Evolutionary conservation across 1,140 invertebrate genomes (phyloP).

Genomic region (Bombus consobrinus): DNA sequence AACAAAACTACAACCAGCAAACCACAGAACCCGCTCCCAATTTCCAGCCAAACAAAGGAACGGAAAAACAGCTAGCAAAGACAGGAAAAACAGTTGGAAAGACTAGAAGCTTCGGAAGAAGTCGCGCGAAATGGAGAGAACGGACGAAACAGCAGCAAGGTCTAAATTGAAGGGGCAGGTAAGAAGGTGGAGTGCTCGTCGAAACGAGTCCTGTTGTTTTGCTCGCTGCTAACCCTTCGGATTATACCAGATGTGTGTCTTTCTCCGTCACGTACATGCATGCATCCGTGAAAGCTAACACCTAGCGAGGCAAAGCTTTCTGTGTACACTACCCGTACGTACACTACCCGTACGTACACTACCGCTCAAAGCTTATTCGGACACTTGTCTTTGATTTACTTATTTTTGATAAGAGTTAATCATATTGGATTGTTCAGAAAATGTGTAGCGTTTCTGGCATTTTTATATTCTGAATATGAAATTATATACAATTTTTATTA

Average conservation of each 20-base stretch:
- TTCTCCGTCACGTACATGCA: not conserved
- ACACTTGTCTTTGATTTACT: not conserved
- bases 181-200: constrained; percentile 20
- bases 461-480: no score
- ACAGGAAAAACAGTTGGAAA: not conserved
- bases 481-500: no score
- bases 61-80: not conserved
- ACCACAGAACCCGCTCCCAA: not conserved
- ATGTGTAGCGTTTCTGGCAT: no score
- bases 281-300: constrained; percentile 30
- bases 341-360: not conserved
- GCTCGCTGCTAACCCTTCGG: constrained; percentile 31
- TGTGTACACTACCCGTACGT: not conserved
- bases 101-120: not conserved
- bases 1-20: not conserved
- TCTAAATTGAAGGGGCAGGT: constrained; percentile 34
- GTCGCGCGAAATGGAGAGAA: not conserved
- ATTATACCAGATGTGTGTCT: constrained; percentile 61
- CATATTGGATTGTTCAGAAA: no score
- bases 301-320: constrained; percentile 34
- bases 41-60: not conserved
- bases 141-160: not conserved
- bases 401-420: not conserved
- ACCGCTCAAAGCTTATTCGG: not conserved
- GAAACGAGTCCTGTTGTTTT: constrained; percentile 54